Evolutionary conservation across 2,797 vertebrate species (phyloP).

Genomic region (Sciurus vulgaris): DNA sequence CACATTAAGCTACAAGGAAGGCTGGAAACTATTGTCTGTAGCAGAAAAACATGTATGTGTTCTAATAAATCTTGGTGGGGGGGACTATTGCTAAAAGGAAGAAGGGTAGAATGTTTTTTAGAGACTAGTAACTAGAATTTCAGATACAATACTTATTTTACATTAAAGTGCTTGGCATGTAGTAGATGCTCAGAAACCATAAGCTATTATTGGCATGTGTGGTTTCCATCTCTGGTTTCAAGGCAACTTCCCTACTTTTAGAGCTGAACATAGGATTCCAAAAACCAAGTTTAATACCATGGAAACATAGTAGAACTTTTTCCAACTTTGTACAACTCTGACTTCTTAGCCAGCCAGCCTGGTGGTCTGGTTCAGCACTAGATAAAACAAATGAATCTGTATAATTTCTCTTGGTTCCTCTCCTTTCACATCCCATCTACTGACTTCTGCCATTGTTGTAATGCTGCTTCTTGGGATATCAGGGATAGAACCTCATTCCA

Average conservation of each 20-base stretch:
- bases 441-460: background rate
- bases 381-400: background rate
- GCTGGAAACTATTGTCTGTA: background rate
- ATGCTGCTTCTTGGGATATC: background rate
- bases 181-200: background rate
- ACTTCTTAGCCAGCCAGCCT: background rate
- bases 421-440: background rate
- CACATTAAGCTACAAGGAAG: background rate
- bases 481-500: background rate
- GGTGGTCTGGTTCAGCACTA: background rate
- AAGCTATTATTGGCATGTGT: background rate
- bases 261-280: background rate
- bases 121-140: background rate
- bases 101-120: background rate
- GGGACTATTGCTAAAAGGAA: background rate
- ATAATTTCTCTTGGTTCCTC: background rate
- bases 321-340: background rate
- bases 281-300: slow-evolving; percentile 29
- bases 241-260: slow-evolving; percentile 22
- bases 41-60: background rate
- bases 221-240: slow-evolving; percentile 10
- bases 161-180: background rate
- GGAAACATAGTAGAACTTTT: background rate
- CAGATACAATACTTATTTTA: slow-evolving; percentile 1
- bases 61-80: background rate